Percentiles rank a stretch among this genome's conserved stretches.
Conservation (phyloP, 2,888 invertebrate genomes). For the Dione vanillae region DNA sequence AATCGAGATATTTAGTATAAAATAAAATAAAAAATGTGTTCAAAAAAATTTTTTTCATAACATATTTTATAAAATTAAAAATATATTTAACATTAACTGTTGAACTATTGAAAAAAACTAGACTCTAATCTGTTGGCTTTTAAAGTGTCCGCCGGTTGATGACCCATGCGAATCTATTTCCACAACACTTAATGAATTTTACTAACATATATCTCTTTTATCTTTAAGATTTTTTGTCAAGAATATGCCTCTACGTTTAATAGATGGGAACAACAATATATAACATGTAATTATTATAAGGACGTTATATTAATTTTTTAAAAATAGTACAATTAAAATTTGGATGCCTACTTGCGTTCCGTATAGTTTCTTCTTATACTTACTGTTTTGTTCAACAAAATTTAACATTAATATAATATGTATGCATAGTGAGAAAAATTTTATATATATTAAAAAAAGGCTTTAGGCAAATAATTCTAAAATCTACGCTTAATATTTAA, state of each 20-base stretch:
- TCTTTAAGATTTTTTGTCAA: slow-evolving; percentile 2
- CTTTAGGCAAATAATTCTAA: neutral
- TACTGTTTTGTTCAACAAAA: too few species aligned
- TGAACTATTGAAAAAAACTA: neutral
- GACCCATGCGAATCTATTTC: neutral
- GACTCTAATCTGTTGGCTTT: neutral
- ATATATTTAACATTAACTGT: too few species aligned
- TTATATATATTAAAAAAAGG: too few species aligned
- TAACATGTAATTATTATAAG: slow-evolving; percentile 3
- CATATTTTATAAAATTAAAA: too few species aligned
- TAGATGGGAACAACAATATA: neutral
- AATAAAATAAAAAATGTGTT: too few species aligned
- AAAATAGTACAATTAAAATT: too few species aligned
- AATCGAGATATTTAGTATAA: too few species aligned
- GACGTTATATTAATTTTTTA: neutral
- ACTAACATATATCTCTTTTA: slow-evolving; percentile 10
- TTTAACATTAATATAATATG: too few species aligned
- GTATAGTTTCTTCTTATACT: too few species aligned
- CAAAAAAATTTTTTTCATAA: too few species aligned
- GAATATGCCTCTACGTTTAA: slow-evolving; percentile 5
- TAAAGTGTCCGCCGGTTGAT: slow-evolving; percentile 2
- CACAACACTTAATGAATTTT: slow-evolving; percentile 18
- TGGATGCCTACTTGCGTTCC: too few species aligned
- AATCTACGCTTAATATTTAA: neutral
- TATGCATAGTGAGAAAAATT: too few species aligned